Conservation (phyloP, 1,140 invertebrate species). For the Adoxophyes honmai region DNA sequence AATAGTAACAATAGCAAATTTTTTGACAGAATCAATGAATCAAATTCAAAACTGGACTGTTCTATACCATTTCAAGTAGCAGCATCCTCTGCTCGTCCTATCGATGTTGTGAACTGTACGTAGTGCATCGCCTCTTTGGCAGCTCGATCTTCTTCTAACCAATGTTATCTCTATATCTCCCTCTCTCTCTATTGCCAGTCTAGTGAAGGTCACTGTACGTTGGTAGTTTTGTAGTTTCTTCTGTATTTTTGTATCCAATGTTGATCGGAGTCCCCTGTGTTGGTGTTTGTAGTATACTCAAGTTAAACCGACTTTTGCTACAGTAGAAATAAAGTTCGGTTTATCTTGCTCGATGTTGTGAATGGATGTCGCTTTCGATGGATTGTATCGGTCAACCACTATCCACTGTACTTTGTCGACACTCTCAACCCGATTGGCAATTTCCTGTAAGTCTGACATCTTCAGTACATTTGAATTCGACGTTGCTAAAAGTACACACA, state of each 20-base stretch:
- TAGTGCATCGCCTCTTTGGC: slow-evolving; percentile 71
- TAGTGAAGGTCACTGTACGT: slow-evolving; percentile 60
- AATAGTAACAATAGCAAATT: too few relatives aligned
- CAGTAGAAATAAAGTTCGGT: slow-evolving; percentile 35
- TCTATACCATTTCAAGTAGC: slow-evolving; percentile 71
- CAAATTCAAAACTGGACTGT: slow-evolving; percentile 22
- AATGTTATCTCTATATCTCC: slow-evolving; percentile 57
- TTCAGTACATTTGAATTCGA: slow-evolving; percentile 38
- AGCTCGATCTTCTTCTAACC: slow-evolving; percentile 56
- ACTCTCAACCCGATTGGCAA: slow-evolving; percentile 43
- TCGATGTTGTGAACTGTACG: slow-evolving; percentile 72
- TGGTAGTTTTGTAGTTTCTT: slow-evolving; percentile 73
- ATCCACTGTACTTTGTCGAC: slow-evolving; percentile 53
- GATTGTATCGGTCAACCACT: slow-evolving; percentile 70
- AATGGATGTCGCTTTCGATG: slow-evolving; percentile 73
- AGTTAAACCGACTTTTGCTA: slow-evolving; percentile 42
- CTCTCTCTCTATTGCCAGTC: slow-evolving; percentile 57
- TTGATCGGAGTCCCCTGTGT: slow-evolving; percentile 68
- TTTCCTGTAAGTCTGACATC: slow-evolving; percentile 30
- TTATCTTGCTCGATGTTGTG: slow-evolving; percentile 69
- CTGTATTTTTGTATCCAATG: slow-evolving; percentile 61
- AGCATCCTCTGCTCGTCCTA: slow-evolving; percentile 66
- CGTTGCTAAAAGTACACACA: slow-evolving; percentile 43
- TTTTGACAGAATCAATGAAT: neutral
- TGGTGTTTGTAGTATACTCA: slow-evolving; percentile 63